A percentile compares a stretch with the other conserved stretches of the same genome.
These are phyloP conservation scores for Alcedo atthis DNA, from an alignment of 2,797 vertebrate genomes.

Conservation along the genomic window DNA sequence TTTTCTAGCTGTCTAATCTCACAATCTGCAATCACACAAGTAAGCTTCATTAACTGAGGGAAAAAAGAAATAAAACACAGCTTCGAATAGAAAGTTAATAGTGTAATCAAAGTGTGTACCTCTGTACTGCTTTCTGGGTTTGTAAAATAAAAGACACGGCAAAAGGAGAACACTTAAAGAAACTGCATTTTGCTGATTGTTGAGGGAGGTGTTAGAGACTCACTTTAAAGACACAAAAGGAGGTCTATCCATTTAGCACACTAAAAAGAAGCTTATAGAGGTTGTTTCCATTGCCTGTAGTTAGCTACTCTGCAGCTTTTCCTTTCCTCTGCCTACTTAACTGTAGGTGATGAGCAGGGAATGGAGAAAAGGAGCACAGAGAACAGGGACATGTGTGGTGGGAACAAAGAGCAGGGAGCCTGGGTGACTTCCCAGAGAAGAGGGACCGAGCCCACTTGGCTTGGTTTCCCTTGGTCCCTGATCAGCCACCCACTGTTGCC, in stretches of 20 bases:
- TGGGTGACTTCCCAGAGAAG: not conserved
- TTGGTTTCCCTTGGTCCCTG: not conserved
- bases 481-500: accelerated
- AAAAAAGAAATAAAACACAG: not conserved
- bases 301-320: not conserved
- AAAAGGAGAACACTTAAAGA: not conserved
- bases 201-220: not conserved
- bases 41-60: not conserved
- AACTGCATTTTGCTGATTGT: not conserved
- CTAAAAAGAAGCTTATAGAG: not conserved
- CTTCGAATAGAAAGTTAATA: not conserved
- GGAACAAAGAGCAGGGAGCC: not conserved
- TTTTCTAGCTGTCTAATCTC: not conserved
- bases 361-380: not conserved
- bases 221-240: not conserved
- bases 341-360: not conserved
- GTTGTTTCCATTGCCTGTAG: not conserved
- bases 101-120: not conserved
- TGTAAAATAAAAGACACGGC: not conserved
- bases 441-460: not conserved
- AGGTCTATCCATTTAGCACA: not conserved
- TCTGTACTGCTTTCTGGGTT: not conserved
- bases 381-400: accelerated
- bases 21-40: not conserved
- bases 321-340: not conserved